These are phyloP conservation scores for Luperina testacea DNA, from an alignment of 2,888 invertebrate genomes.

Conservation along the genomic window DNA sequence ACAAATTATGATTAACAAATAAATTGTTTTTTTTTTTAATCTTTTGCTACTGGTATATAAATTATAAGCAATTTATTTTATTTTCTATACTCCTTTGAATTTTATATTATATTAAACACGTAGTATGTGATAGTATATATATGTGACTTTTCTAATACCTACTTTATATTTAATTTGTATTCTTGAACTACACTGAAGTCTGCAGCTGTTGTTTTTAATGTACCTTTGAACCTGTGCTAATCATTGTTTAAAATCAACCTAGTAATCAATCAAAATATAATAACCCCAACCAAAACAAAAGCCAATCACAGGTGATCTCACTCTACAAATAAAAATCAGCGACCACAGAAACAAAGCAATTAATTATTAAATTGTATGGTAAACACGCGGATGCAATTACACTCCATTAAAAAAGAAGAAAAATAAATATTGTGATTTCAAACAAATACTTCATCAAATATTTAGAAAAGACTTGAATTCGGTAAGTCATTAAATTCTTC, in stretches of 20 bases:
- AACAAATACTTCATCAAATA: conserved; percentile 62
- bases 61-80: not conserved
- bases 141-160: not conserved
- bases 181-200: not conserved
- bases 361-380: conserved; percentile 59
- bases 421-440: conserved; percentile 56
- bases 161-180: conserved; percentile 13
- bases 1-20: no score
- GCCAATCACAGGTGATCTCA: conserved; percentile 50
- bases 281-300: conserved; percentile 23
- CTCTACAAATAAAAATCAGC: conserved; percentile 38
- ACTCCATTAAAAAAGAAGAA: conserved; percentile 61
- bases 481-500: conserved; percentile 65
- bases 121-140: not conserved
- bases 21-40: no score
- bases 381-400: conserved; percentile 64
- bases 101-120: not conserved
- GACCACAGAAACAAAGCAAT: conserved; percentile 62
- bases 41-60: conserved; percentile 28
- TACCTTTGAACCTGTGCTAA: not conserved
- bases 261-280: conserved; percentile 16
- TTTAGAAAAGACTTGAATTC: conserved; percentile 55
- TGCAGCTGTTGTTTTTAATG: not conserved
- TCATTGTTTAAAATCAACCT: not conserved
- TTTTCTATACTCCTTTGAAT: conserved; percentile 3